A percentile compares a stretch with the other conserved stretches of the same genome.
These are phyloP conservation scores for Patella ulyssiponensis DNA, from an alignment of 2,888 invertebrate species.

Conservation along the genomic window DNA sequence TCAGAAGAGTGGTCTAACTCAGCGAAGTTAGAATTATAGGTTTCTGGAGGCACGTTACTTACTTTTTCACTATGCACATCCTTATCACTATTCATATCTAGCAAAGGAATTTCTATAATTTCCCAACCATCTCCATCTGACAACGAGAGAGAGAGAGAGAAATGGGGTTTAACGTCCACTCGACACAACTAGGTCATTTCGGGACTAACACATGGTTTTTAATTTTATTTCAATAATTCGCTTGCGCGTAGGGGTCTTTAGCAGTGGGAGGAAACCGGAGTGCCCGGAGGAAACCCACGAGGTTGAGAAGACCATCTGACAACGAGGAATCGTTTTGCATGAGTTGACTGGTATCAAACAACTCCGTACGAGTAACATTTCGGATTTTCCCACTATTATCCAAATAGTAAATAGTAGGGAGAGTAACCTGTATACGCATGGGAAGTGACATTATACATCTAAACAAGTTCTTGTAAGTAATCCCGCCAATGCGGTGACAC, in stretches of 20 bases:
- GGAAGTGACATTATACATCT: constrained; percentile 8
- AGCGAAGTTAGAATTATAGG: not conserved
- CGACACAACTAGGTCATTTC: too few relatives aligned
- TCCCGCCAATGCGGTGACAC: constrained; percentile 10
- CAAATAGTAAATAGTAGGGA: constrained; percentile 14
- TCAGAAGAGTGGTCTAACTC: not conserved
- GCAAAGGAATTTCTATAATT: not conserved
- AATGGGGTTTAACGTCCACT: too few relatives aligned
- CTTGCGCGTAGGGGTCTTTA: too few relatives aligned
- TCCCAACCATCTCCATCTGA: not conserved
- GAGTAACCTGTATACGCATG: constrained; percentile 14
- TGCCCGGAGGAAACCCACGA: too few relatives aligned
- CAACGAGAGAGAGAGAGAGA: too few relatives aligned
- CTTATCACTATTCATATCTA: too few relatives aligned
- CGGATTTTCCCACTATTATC: not conserved
- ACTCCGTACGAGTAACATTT: not conserved
- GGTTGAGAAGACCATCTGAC: too few relatives aligned
- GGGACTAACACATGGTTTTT: too few relatives aligned
- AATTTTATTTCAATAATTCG: too few relatives aligned
- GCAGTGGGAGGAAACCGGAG: too few relatives aligned
- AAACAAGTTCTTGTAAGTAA: constrained; percentile 10
- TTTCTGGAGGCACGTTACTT: not conserved
- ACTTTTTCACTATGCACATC: not conserved
- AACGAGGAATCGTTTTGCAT: not conserved
- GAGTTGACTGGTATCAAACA: not conserved